Evolutionary conservation across 2,797 vertebrate genomes (phyloP).

Genomic region (Anas flavirostris): DNA sequence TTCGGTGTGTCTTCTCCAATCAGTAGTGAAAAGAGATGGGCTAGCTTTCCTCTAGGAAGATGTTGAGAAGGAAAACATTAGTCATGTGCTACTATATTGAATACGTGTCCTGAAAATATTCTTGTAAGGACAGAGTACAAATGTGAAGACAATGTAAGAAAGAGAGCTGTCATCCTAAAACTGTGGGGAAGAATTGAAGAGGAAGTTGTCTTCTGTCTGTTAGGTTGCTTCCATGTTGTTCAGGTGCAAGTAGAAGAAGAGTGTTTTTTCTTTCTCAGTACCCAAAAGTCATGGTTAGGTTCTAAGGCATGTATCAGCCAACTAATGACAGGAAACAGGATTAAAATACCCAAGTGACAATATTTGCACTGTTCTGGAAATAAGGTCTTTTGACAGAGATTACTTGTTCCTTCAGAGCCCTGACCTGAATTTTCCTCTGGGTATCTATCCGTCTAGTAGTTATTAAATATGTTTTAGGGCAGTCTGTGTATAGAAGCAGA

Average conservation of each 20-base stretch:
- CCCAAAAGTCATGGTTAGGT: not conserved
- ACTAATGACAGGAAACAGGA: not conserved
- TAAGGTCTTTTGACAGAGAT: not conserved
- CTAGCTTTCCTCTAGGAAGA: not conserved
- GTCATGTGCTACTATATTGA: not conserved
- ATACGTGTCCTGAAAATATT: not conserved
- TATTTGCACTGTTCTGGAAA: not conserved
- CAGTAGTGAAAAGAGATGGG: not conserved
- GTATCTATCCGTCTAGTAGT: not conserved
- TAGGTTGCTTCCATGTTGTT: not conserved
- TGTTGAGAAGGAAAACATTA: not conserved
- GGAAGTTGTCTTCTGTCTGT: not conserved
- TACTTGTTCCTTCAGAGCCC: not conserved
- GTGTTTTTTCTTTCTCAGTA: not conserved
- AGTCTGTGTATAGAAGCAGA: not conserved
- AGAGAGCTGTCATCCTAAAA: not conserved
- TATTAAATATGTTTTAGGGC: not conserved
- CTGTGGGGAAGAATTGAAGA: accelerated
- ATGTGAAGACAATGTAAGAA: not conserved
- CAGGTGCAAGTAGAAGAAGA: not conserved
- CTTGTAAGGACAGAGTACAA: not conserved
- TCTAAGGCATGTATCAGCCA: not conserved
- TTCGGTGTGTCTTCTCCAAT: not conserved
- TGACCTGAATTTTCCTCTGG: not conserved
- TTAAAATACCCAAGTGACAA: not conserved